Evolutionary conservation across 2,113 vertebrate species (phyloP).

Genomic region (Microcebus jonahi): DNA sequence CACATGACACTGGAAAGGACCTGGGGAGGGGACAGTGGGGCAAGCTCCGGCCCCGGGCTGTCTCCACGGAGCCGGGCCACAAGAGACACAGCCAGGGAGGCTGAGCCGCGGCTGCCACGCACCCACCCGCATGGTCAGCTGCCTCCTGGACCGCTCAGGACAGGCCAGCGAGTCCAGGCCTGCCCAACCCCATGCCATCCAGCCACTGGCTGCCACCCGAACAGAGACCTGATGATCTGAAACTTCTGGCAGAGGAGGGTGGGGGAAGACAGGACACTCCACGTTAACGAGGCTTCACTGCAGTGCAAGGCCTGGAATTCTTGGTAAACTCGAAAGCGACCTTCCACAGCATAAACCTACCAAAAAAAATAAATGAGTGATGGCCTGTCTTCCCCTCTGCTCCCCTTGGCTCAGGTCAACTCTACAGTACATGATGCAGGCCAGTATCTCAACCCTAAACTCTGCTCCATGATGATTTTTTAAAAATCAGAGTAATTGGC

Average conservation of each 20-base stretch:
- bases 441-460: background rate
- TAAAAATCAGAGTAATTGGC: background rate
- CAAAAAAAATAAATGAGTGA: too few relatives aligned
- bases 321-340: fast-evolving
- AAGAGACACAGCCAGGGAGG: background rate
- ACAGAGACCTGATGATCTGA: background rate
- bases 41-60: background rate
- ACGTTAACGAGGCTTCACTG: background rate
- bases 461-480: background rate
- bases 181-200: background rate
- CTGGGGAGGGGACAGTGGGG: too few relatives aligned
- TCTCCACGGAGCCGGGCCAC: background rate
- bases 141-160: background rate
- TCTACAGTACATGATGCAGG: fast-evolving
- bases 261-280: background rate
- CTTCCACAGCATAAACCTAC: background rate
- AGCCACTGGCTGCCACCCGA: background rate
- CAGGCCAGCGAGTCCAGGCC: background rate
- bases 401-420: fast-evolving
- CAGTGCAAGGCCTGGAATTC: too few relatives aligned
- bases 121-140: fast-evolving
- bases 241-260: background rate
- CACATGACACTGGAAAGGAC: background rate
- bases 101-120: too few relatives aligned
- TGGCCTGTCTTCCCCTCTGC: fast-evolving